These are phyloP conservation scores for Synanthedon tipuliformis DNA, from an alignment of 2,888 invertebrate genomes.

Conservation along the genomic window DNA sequence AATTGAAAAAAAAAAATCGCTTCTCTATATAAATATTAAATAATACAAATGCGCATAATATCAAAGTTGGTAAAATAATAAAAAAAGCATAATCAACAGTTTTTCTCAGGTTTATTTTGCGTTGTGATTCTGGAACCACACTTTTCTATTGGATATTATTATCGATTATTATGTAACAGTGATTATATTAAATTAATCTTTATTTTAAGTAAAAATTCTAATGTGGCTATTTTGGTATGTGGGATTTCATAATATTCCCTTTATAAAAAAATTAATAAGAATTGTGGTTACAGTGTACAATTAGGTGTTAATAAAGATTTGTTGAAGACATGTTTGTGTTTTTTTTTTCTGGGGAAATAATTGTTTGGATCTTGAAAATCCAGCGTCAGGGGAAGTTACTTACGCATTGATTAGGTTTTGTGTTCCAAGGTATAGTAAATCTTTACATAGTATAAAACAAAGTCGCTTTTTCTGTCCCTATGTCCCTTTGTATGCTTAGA, in stretches of 20 bases:
- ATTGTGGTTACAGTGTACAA: constrained; percentile 30
- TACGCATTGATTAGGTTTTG: too few species aligned
- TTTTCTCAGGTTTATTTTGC: not conserved
- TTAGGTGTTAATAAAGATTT: constrained; percentile 21
- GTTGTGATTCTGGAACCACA: not conserved
- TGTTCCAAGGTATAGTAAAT: too few species aligned
- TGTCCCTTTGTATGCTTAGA: too few species aligned
- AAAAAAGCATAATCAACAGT: not conserved
- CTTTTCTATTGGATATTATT: not conserved
- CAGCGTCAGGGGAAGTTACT: too few species aligned
- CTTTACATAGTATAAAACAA: too few species aligned
- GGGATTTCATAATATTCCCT: constrained; percentile 12
- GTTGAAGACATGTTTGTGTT: constrained; percentile 9
- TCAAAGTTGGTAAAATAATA: not conserved
- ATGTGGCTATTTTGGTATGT: constrained; percentile 14
- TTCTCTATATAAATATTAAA: not conserved
- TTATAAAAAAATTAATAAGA: constrained; percentile 15
- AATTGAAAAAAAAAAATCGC: constrained; percentile 3
- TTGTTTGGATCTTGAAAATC: too few species aligned
- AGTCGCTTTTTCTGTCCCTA: too few species aligned
- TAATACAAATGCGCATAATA: too few species aligned
- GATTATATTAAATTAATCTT: not conserved
- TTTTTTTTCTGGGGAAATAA: constrained; percentile 7
- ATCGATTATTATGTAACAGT: not conserved
- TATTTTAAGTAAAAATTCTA: not conserved